phyloP scores from a whole-genome alignment of 2,888 invertebrate species.

The Scotopteryx bipunctaria region DNA sequence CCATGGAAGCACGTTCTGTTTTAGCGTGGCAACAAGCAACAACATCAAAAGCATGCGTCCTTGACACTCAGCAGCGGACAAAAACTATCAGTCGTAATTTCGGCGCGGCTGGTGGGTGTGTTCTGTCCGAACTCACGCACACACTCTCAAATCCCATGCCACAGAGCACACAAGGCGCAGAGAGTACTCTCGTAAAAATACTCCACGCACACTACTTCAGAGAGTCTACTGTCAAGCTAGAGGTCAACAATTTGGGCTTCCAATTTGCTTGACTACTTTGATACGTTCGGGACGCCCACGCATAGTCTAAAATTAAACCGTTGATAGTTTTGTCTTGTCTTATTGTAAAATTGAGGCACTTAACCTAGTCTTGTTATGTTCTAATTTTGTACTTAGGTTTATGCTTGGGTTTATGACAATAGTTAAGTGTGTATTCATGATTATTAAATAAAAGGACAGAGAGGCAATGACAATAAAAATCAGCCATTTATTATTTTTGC shows the following conservation, averaged over 20 bases:
- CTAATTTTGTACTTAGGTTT: no score
- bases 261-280: constrained; percentile 36
- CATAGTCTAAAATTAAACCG: constrained; percentile 34
- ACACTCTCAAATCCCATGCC: constrained; percentile 47
- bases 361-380: not conserved
- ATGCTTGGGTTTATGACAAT: constrained; percentile 9
- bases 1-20: constrained; percentile 32
- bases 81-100: constrained; percentile 75
- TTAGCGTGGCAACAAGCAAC: constrained; percentile 67
- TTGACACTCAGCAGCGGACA: constrained; percentile 78
- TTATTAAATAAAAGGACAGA: constrained; percentile 1
- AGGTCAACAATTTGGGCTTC: constrained; percentile 39
- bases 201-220: constrained; percentile 25
- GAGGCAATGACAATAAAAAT: constrained; percentile 27
- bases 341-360: constrained; percentile 4
- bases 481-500: constrained; percentile 29
- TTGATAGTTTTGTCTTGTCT: constrained; percentile 19
- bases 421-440: no score
- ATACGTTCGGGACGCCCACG: constrained; percentile 33
- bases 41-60: constrained; percentile 62
- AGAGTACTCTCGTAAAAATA: constrained; percentile 18
- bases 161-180: constrained; percentile 52
- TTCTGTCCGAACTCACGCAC: constrained; percentile 51
- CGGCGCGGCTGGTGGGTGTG: constrained; percentile 76
- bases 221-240: constrained; percentile 32